phyloP scores from a whole-genome alignment of 2,888 invertebrate genomes.

The Andricus quercusramuli region DNA sequence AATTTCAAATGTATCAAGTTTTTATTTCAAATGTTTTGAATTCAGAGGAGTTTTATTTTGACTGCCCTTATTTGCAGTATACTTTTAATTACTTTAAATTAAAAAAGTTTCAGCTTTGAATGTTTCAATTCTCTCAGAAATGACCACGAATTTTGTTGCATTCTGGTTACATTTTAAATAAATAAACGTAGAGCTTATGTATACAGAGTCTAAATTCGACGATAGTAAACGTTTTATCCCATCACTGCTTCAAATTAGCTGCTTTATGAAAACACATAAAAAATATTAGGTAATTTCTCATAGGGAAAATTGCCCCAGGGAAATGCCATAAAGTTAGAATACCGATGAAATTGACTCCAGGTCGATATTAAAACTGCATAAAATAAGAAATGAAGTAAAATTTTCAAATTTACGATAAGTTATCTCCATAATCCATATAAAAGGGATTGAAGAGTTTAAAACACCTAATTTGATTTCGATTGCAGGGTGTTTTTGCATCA shows the following conservation, averaged over 20 bases:
- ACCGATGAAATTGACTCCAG: not conserved
- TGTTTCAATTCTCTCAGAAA: too few species aligned
- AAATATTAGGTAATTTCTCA: not conserved
- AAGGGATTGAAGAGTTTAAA: not conserved
- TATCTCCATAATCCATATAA: not conserved
- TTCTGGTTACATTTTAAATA: not conserved
- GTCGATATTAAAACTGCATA: not conserved
- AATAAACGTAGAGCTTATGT: not conserved
- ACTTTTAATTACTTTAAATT: too few species aligned
- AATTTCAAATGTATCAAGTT: too few species aligned
- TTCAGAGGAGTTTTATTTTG: too few species aligned
- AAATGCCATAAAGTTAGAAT: not conserved
- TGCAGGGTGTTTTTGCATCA: not conserved
- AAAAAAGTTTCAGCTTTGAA: too few species aligned
- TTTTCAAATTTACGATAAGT: not conserved
- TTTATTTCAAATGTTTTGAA: too few species aligned
- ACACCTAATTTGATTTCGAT: not conserved
- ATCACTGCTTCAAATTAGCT: not conserved
- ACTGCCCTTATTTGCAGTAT: too few species aligned
- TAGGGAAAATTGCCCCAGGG: not conserved
- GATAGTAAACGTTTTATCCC: not conserved
- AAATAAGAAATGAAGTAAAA: not conserved
- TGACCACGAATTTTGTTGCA: too few species aligned
- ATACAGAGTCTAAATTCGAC: not conserved
- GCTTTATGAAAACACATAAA: not conserved